phyloP scores from a whole-genome alignment of 1,140 invertebrate species.

The Hyles vespertilio region DNA sequence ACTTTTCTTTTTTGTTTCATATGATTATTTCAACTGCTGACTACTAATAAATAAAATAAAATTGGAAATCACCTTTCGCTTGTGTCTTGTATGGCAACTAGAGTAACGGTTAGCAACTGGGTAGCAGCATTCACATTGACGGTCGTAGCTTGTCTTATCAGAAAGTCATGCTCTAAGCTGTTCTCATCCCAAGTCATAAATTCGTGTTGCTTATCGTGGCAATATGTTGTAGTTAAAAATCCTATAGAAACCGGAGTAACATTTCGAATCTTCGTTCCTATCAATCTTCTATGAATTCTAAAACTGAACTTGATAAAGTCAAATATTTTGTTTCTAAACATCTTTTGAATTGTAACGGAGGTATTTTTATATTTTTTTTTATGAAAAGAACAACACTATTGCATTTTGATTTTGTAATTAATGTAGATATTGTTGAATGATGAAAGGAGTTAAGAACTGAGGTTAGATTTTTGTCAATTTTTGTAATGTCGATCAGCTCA shows the following conservation, averaged over 20 bases:
- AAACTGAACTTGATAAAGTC: conserved; percentile 31
- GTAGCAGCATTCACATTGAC: conserved; percentile 70
- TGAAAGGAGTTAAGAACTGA: neutral
- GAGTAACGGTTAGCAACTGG: conserved; percentile 66
- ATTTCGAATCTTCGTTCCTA: conserved; percentile 32
- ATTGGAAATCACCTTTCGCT: conserved; percentile 55
- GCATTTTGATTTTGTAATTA: neutral
- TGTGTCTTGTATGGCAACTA: conserved; percentile 71
- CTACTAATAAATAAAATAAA: too few relatives aligned
- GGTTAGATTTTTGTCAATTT: conserved; percentile 1
- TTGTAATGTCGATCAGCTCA: too few relatives aligned
- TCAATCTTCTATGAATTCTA: conserved; percentile 24
- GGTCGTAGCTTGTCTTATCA: conserved; percentile 70
- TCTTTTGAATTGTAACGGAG: conserved; percentile 16
- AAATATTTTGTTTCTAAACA: conserved; percentile 46
- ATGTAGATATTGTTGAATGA: neutral
- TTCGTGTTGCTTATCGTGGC: conserved; percentile 35
- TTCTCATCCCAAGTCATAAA: conserved; percentile 34
- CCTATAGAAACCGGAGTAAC: conserved; percentile 42
- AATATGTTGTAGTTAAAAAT: conserved; percentile 35
- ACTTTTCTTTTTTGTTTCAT: too few relatives aligned
- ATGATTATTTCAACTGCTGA: too few relatives aligned
- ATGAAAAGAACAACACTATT: neutral
- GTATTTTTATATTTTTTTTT: neutral
- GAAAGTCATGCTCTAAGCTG: conserved; percentile 64